phyloP scores from a whole-genome alignment of 1,140 invertebrate genomes.

The Halotydeus destructor region DNA sequence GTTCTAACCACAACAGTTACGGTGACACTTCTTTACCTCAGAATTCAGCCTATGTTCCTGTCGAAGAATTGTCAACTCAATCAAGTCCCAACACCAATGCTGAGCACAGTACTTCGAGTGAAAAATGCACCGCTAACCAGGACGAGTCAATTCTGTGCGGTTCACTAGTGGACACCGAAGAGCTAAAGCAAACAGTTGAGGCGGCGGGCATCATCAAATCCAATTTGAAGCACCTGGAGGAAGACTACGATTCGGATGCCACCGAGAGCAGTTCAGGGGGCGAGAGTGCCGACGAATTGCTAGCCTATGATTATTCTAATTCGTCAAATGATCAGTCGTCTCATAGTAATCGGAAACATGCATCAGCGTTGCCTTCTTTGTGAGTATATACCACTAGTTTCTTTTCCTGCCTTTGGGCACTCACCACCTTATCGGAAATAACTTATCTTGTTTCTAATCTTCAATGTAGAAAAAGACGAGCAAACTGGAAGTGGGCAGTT shows the following conservation, averaged over 20 bases:
- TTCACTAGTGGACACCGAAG: not conserved
- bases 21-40: not conserved
- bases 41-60: not conserved
- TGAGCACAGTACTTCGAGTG: not conserved
- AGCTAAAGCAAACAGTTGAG: conserved; percentile 1
- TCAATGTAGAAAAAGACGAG: conserved; percentile 36
- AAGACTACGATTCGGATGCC: conserved; percentile 52
- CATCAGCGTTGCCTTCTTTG: too few species aligned
- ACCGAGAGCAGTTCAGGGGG: conserved; percentile 79
- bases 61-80: not conserved
- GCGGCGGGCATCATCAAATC: conserved; percentile 9
- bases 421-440: too few species aligned
- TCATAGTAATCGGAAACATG: too few species aligned
- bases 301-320: conserved; percentile 21
- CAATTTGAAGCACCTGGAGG: conserved; percentile 15
- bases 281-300: conserved; percentile 75
- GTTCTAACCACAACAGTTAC: conserved; percentile 15
- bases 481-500: conserved; percentile 59
- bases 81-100: not conserved
- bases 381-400: too few species aligned
- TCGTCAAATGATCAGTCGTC: too few species aligned
- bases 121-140: not conserved
- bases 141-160: not conserved
- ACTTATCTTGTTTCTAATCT: too few species aligned
- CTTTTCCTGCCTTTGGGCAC: too few species aligned